Percentiles rank a stretch among this genome's conserved stretches.
These are phyloP conservation scores for Casuarius casuarius DNA, from an alignment of 2,113 vertebrate species.

Conservation along the genomic window DNA sequence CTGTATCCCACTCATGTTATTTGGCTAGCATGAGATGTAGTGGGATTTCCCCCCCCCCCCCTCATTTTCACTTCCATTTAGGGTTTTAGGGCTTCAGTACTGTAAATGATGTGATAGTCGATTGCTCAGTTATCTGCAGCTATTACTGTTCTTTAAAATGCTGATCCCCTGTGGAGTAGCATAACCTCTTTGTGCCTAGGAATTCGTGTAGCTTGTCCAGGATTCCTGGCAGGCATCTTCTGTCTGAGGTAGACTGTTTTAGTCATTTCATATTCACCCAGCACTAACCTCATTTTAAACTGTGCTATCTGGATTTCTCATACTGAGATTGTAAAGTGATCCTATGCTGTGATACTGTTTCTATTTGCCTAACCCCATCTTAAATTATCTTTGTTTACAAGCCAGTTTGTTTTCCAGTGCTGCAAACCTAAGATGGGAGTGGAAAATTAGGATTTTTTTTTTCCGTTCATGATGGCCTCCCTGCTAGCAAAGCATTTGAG, in stretches of 20 bases:
- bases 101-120: background rate
- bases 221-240: background rate
- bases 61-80: background rate
- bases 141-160: background rate
- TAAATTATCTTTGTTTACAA: background rate
- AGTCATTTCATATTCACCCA: background rate
- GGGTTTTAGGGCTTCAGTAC: background rate
- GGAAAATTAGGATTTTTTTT: background rate
- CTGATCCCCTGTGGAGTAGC: background rate
- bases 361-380: background rate
- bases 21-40: background rate
- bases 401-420: background rate
- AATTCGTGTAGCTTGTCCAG: background rate
- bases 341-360: background rate
- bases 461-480: background rate
- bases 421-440: background rate
- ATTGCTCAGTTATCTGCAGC: background rate
- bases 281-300: background rate
- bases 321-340: background rate
- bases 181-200: background rate
- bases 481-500: background rate
- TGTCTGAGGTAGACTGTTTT: background rate
- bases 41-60: accelerated
- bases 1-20: background rate
- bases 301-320: background rate